A percentile compares a stretch with the other conserved stretches of the same genome.
phyloP scores from a whole-genome alignment of 2,888 invertebrate species.

The Lepeophtheirus nordmannii region DNA sequence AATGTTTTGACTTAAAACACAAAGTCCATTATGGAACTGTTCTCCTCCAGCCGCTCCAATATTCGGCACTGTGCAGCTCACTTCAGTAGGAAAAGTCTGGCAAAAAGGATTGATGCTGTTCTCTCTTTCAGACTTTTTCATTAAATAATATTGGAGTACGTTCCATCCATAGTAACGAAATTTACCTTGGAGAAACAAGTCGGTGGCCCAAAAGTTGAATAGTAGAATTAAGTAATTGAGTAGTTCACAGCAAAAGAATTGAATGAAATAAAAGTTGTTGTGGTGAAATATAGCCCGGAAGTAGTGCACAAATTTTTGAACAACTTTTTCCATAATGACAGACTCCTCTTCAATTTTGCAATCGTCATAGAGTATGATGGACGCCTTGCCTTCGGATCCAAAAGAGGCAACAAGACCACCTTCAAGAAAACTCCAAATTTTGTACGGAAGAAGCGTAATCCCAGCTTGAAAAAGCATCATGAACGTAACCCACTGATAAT shows the following conservation, averaged over 20 bases:
- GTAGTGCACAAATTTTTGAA: conserved; percentile 21
- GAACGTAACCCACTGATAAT: conserved; percentile 21
- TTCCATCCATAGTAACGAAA: conserved; percentile 20
- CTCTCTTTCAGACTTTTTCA: conserved; percentile 1
- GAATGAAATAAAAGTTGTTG: conserved; percentile 19
- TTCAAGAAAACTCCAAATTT: conserved; percentile 18
- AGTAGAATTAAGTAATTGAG: conserved; percentile 16
- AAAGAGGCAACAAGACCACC: conserved; percentile 18
- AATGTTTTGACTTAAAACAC: conserved; percentile 22
- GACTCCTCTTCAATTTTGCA: conserved; percentile 6
- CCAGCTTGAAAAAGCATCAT: conserved; percentile 21
- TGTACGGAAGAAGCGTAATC: conserved; percentile 16
- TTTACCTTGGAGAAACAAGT: conserved; percentile 18
- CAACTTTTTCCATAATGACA: conserved; percentile 21
- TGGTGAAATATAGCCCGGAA: conserved; percentile 19
- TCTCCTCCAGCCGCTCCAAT: conserved; percentile 23
- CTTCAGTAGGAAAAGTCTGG: conserved; percentile 19
- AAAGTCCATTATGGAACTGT: conserved; percentile 24
- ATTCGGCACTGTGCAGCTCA: conserved; percentile 23
- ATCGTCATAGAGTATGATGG: conserved; percentile 15
- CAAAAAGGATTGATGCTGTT: conserved; percentile 18
- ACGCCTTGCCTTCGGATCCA: conserved; percentile 20
- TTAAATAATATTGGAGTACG: not conserved
- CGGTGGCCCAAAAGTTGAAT: conserved; percentile 19
- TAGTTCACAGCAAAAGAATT: conserved; percentile 20